Conservation (phyloP, 2,113 vertebrate genomes). For the Madoqua kirkii region DNA sequence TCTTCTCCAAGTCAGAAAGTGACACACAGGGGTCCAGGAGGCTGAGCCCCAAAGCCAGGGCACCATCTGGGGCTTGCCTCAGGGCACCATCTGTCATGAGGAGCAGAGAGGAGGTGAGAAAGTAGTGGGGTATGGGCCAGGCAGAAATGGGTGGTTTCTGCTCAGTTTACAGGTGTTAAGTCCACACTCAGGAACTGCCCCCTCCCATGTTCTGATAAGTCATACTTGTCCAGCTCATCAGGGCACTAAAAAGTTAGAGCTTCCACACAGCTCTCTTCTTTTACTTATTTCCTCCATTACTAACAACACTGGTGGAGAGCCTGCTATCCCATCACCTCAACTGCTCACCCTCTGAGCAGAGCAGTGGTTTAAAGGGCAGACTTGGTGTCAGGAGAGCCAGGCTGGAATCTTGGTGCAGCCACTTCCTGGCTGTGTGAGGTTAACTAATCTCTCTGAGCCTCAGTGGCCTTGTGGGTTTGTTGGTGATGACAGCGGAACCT, state of each 20-base stretch:
- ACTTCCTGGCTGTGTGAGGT: background rate
- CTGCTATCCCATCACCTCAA: background rate
- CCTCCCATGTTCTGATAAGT: background rate
- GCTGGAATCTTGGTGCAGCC: background rate
- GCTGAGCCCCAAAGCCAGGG: background rate
- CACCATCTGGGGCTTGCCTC: rapidly evolving
- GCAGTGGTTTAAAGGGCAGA: background rate
- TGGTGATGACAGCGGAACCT: rapidly evolving
- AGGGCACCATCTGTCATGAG: background rate
- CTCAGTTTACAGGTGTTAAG: background rate
- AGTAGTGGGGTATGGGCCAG: background rate
- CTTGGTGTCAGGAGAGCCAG: background rate
- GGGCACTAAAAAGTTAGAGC: background rate
- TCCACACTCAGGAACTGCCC: background rate
- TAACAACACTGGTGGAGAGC: background rate
- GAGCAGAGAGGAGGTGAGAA: background rate
- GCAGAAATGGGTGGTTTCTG: background rate
- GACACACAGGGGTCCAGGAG: rapidly evolving
- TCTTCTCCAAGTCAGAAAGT: background rate
- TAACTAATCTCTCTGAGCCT: no score
- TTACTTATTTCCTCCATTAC: background rate
- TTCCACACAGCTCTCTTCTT: background rate
- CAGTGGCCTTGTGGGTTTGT: background rate
- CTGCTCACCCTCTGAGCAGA: background rate
- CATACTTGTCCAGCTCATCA: background rate